phyloP scores from a whole-genome alignment of 1,140 invertebrate genomes.

The Pantala flavescens region DNA sequence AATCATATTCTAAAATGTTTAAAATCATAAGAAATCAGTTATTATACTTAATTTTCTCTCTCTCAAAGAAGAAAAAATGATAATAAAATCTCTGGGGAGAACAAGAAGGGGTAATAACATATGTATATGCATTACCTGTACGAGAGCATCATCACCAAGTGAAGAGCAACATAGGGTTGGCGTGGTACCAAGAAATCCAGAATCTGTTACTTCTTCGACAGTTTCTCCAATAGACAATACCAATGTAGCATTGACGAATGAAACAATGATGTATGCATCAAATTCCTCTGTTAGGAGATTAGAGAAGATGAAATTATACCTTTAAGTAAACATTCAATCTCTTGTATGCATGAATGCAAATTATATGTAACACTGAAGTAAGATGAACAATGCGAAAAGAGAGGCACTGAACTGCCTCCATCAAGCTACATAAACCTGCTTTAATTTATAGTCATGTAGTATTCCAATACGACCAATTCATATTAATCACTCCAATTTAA shows the following conservation, averaged over 20 bases:
- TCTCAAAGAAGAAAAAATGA: too few relatives aligned
- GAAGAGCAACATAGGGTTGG: constrained; percentile 94
- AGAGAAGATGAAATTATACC: background rate
- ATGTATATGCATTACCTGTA: constrained; percentile 86
- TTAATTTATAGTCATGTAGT: too few relatives aligned
- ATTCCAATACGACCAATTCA: too few relatives aligned
- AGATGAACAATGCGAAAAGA: too few relatives aligned
- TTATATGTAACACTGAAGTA: too few relatives aligned
- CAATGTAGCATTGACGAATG: constrained; percentile 98
- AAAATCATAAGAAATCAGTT: too few relatives aligned
- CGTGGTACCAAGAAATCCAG: constrained; percentile 96
- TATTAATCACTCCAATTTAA: too few relatives aligned
- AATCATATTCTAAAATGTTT: constrained; percentile 17
- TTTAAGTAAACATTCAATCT: background rate
- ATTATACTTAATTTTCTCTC: too few relatives aligned
- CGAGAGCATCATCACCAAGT: constrained; percentile 92
- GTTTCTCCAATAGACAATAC: constrained; percentile 99
- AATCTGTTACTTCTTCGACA: constrained; percentile 99
- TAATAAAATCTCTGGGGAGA: too few relatives aligned
- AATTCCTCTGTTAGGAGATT: constrained; percentile 57
- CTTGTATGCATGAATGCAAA: background rate
- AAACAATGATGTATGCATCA: constrained; percentile 99
- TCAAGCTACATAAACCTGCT: too few relatives aligned
- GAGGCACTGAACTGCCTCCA: too few relatives aligned
- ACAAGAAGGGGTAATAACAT: too few relatives aligned